These are phyloP conservation scores for Arizona elegans DNA, from an alignment of 2,113 vertebrate species.

Conservation along the genomic window DNA sequence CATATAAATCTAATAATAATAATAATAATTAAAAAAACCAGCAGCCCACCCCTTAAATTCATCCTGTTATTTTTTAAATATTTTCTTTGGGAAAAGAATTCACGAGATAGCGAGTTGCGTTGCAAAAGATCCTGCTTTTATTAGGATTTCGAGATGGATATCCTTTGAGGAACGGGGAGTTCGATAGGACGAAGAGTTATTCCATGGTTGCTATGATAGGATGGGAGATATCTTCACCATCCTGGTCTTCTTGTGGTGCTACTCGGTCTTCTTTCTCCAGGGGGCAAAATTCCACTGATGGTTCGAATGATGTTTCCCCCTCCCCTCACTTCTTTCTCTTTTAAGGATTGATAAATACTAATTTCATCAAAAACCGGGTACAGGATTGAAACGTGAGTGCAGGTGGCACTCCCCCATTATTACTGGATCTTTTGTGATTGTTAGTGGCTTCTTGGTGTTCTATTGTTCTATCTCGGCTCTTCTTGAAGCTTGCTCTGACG, in stretches of 20 bases:
- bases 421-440: not conserved
- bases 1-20: too few relatives aligned
- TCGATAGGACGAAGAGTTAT: not conserved
- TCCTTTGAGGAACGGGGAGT: not conserved
- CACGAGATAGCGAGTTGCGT: not conserved
- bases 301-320: too few relatives aligned
- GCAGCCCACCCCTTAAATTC: not conserved
- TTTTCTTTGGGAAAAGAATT: not conserved
- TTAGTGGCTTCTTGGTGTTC: too few relatives aligned
- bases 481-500: not conserved
- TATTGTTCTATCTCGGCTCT: not conserved
- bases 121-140: conserved; percentile 14
- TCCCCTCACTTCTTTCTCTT: not conserved
- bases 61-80: not conserved
- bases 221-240: too few relatives aligned
- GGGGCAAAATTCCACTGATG: not conserved
- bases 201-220: not conserved
- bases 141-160: not conserved
- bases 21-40: too few relatives aligned
- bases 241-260: not conserved
- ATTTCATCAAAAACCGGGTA: not conserved
- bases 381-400: not conserved
- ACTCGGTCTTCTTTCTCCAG: not conserved
- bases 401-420: not conserved
- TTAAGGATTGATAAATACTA: not conserved